Evolutionary conservation across 2,888 invertebrate genomes (phyloP).

Genomic region (Microplitis deprimator): DNA sequence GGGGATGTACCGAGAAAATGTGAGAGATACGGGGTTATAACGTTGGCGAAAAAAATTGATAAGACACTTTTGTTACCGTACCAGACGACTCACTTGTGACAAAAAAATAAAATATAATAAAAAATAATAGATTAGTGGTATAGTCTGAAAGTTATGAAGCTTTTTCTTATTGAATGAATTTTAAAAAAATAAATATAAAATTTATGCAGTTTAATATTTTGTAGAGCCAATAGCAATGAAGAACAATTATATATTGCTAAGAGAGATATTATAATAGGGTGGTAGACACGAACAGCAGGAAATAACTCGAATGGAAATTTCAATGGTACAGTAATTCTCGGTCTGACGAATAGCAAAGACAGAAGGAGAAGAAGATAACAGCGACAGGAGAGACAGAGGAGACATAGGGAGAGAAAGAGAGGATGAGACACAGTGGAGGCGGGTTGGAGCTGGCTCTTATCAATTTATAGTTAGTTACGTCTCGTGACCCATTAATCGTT

Average conservation of each 20-base stretch:
- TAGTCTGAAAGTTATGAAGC: slow-evolving; percentile 7
- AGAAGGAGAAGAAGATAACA: not conserved
- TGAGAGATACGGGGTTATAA: slow-evolving; percentile 15
- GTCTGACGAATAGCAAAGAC: slow-evolving; percentile 23
- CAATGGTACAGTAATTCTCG: slow-evolving; percentile 41
- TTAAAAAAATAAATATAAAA: not conserved
- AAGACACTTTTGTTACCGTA: slow-evolving; percentile 25
- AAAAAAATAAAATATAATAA: not conserved
- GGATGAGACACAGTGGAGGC: slow-evolving; percentile 18
- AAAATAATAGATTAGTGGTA: not conserved
- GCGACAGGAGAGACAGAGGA: not conserved
- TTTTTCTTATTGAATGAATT: not conserved
- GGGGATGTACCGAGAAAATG: slow-evolving; percentile 23
- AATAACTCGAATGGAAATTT: slow-evolving; percentile 49
- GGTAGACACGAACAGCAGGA: slow-evolving; percentile 3
- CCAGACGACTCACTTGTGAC: slow-evolving; percentile 15
- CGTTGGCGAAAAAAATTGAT: slow-evolving; percentile 27
- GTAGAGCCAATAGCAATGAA: slow-evolving; percentile 3
- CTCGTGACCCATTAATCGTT: slow-evolving; percentile 65
- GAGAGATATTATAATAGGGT: slow-evolving; percentile 19
- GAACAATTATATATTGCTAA: slow-evolving; percentile 18
- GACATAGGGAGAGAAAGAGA: slow-evolving; percentile 7
- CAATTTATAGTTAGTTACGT: slow-evolving; percentile 63
- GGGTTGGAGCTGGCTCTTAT: slow-evolving; percentile 48
- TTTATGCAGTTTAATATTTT: not conserved